Percentiles rank a stretch among this genome's conserved stretches.
Evolutionary conservation across 1,140 invertebrate species (phyloP).

Genomic region (Zelostemma sp.): DNA sequence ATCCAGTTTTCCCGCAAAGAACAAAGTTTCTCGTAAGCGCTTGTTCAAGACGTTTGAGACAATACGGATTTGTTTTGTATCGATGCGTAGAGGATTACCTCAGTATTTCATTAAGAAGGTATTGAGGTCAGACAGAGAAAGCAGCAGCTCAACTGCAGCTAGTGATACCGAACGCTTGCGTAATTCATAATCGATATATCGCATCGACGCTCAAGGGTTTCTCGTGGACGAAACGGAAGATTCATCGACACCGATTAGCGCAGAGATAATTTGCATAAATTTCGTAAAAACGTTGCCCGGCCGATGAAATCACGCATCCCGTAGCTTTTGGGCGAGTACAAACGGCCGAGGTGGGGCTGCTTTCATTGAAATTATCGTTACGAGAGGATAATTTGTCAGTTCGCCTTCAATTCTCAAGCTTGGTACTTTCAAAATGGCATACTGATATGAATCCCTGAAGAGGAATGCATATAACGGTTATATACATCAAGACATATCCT

Average conservation of each 20-base stretch:
- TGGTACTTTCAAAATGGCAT: conserved; percentile 47
- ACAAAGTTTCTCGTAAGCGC: too few species aligned
- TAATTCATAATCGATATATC: conserved; percentile 58
- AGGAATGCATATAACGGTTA: conserved; percentile 50
- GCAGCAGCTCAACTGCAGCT: conserved; percentile 43
- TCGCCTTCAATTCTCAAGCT: conserved; percentile 36
- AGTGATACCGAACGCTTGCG: conserved; percentile 56
- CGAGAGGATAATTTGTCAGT: conserved; percentile 36
- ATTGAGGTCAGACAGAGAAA: conserved; percentile 65
- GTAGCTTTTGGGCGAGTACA: too few species aligned
- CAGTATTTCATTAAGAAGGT: conserved; percentile 24
- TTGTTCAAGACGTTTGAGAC: too few species aligned
- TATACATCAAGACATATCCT: conserved; percentile 40
- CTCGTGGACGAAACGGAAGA: conserved; percentile 20
- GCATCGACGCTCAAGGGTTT: conserved; percentile 19
- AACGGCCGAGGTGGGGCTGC: conserved; percentile 4
- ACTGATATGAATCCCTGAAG: conserved; percentile 46
- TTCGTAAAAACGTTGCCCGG: too few species aligned
- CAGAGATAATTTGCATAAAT: conserved; percentile 19
- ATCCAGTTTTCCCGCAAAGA: too few species aligned
- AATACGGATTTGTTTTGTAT: too few species aligned
- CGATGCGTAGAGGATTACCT: too few species aligned
- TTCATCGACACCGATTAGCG: conserved; percentile 1
- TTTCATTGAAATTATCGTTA: conserved; percentile 36
- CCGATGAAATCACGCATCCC: conserved; percentile 3